phyloP scores from a whole-genome alignment of 2,888 invertebrate species.

The Alentia gelatinosa region DNA sequence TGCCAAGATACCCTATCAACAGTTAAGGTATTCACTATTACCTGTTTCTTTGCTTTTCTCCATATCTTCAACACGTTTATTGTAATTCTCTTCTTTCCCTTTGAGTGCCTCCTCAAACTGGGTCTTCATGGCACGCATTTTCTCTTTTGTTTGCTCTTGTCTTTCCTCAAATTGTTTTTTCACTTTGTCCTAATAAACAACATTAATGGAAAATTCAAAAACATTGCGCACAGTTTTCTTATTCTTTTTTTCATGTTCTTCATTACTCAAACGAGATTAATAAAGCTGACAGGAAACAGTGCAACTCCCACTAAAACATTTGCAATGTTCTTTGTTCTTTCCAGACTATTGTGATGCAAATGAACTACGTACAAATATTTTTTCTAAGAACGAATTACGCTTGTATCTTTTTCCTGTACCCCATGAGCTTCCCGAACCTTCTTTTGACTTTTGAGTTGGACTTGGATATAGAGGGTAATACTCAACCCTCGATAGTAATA shows the following conservation, averaged over 20 bases:
- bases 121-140: constrained; percentile 71
- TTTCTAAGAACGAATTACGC: too few species aligned
- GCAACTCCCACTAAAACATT: background rate
- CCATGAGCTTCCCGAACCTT: too few species aligned
- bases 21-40: too few species aligned
- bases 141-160: constrained; percentile 63
- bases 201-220: background rate
- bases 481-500: too few species aligned
- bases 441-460: too few species aligned
- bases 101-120: constrained; percentile 70
- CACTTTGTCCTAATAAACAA: constrained; percentile 58
- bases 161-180: constrained; percentile 63
- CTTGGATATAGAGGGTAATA: too few species aligned
- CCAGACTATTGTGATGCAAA: too few species aligned
- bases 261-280: background rate
- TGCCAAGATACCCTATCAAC: too few species aligned
- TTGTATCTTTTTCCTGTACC: too few species aligned
- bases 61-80: constrained; percentile 67
- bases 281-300: background rate
- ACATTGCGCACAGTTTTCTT: background rate
- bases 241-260: background rate
- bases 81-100: constrained; percentile 72
- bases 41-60: constrained; percentile 68
- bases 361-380: too few species aligned
- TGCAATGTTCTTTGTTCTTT: too few species aligned